Evolutionary conservation across 2,888 invertebrate genomes (phyloP).

Genomic region (Rhogogaster chlorosoma): DNA sequence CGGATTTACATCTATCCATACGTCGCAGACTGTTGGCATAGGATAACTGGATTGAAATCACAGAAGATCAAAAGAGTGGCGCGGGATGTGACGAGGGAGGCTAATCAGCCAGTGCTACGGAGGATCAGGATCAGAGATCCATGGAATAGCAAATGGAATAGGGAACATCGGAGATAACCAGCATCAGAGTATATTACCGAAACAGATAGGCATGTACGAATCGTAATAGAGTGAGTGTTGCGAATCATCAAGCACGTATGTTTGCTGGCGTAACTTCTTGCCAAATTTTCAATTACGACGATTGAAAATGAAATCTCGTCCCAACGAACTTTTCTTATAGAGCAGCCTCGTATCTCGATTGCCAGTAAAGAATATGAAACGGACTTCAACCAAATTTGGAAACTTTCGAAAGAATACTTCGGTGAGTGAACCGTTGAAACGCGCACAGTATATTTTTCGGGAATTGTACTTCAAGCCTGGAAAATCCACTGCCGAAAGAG

Average conservation of each 20-base stretch:
- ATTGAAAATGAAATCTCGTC: constrained; percentile 25
- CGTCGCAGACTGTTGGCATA: constrained; percentile 7
- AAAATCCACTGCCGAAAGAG: neutral
- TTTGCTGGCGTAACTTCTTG: constrained; percentile 18
- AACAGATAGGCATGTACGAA: neutral
- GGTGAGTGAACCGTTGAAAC: neutral
- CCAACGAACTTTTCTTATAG: neutral
- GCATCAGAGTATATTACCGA: neutral
- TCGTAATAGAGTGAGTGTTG: neutral
- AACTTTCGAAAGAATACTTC: neutral
- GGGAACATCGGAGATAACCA: constrained; percentile 26
- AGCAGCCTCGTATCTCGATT: neutral
- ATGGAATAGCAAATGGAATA: constrained; percentile 63
- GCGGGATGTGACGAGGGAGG: constrained; percentile 46
- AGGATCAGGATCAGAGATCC: constrained; percentile 55
- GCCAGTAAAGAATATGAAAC: neutral
- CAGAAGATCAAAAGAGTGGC: constrained; percentile 74
- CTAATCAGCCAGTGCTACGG: constrained; percentile 24
- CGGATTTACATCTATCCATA: neutral
- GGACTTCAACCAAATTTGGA: neutral
- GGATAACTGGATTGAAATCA: constrained; percentile 75
- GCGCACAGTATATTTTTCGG: neutral
- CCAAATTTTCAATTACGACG: constrained; percentile 13
- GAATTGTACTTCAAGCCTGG: neutral
- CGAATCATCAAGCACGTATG: constrained; percentile 17